Evolutionary conservation across 2,797 vertebrate species (phyloP), one percentile per base, ranked within the genome.

Genomic region (Phoeniculus purpureus): DNA sequence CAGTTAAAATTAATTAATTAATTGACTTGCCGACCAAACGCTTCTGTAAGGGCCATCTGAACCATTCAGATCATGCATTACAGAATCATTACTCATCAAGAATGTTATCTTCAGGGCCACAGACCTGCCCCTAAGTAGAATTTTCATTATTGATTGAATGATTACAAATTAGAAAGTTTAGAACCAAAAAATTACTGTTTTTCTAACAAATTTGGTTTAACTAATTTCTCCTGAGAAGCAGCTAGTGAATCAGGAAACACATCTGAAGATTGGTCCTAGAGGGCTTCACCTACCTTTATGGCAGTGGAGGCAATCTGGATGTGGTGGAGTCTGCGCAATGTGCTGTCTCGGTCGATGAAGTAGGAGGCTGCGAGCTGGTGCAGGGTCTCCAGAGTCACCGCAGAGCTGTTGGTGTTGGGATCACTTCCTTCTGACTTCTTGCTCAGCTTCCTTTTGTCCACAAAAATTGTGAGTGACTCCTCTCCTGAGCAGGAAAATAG

Each of bases 321-420:
- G 97, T 99, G 99, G 95, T 99, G 99, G 71, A 99, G 98, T 76
- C 98, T 98, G 86, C 98, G 98, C 59, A 99, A 97, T 7, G 99
- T 99, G 97, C 98, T 99, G 92, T 99, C 99, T 86, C 99, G 96
- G 97, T 99, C 99, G 13, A 99, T 99, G 97, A 99, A 99, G 96
- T 99, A 99, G 95, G 99, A 99, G 65, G 99, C 99, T 5, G 99
- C 99, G 10, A 99, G 98, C 96, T 99, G 99, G 96, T 99, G 99
- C 52, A 99, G 98, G 8, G 98, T 98, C 94, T 99, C 98, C 97
- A 99, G 97, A 2, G 98, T 98, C 95, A 99, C 98, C 0, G 80
- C 96, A 5, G 99, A 99, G 82, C 98, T 98, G 95, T 99, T 99
- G 7, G 97, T 95, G 25, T 95, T 95, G 91, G 97, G 97, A 67